These are phyloP conservation scores for Gobius niger DNA, from an alignment of 2,113 vertebrate species.

Conservation along the genomic window DNA sequence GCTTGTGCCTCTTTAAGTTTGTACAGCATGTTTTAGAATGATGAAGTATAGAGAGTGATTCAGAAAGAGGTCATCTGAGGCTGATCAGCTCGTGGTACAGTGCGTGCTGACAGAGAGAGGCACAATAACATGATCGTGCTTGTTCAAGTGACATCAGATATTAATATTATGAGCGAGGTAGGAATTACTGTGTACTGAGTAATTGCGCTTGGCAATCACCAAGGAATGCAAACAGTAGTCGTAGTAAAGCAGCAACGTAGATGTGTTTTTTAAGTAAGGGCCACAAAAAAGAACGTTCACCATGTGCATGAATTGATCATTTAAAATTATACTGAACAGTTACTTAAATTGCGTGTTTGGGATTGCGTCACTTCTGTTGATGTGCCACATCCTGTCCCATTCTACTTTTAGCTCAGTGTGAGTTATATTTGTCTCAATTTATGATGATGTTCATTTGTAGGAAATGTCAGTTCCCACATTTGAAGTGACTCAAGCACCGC, in stretches of 20 bases:
- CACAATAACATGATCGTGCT: neutral
- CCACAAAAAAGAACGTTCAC: neutral
- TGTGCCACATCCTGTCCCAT: neutral
- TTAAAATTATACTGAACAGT: neutral
- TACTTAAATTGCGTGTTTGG: neutral
- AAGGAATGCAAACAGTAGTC: neutral
- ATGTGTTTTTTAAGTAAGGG: neutral
- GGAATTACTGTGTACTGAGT: conserved; percentile 7
- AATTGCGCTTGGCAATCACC: neutral
- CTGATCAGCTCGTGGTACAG: neutral
- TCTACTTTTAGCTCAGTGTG: neutral
- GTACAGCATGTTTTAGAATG: neutral
- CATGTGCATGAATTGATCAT: neutral
- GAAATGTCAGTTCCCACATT: conserved; percentile 15
- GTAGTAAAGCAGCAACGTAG: neutral
- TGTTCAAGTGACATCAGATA: conserved; percentile 1
- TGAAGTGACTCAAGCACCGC: conserved; percentile 26
- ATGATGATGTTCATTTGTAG: conserved; percentile 16
- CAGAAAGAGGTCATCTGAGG: conserved; percentile 1
- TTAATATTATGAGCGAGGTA: conserved; percentile 2
- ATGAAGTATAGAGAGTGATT: neutral
- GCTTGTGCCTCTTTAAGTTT: neutral
- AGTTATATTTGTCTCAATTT: conserved; percentile 7
- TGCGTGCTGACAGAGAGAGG: neutral
- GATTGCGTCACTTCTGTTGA: neutral